These are phyloP conservation scores for Ceryle rudis DNA, from an alignment of 2,797 vertebrate genomes.

Conservation along the genomic window DNA sequence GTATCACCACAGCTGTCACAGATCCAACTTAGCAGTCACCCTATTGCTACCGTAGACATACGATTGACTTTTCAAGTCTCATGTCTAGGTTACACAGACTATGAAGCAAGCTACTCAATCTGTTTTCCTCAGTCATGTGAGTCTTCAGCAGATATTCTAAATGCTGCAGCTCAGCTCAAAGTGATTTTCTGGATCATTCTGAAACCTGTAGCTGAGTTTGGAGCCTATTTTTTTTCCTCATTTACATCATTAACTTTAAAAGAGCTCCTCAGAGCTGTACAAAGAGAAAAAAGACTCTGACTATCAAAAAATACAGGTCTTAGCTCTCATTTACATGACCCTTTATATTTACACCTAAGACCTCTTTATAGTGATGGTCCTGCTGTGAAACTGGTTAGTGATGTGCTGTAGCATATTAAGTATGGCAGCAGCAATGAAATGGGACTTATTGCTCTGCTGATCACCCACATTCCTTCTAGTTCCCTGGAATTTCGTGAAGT, in stretches of 20 bases:
- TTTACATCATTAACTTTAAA: not conserved
- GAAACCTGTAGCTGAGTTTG: accelerated
- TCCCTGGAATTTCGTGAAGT: not conserved
- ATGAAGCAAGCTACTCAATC: not conserved
- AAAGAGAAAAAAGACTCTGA: not conserved
- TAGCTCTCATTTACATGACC: not conserved
- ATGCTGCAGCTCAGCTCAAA: not conserved
- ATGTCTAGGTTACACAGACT: not conserved
- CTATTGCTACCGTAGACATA: not conserved
- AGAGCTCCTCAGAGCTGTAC: not conserved
- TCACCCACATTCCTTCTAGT: not conserved
- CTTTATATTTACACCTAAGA: not conserved
- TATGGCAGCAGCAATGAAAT: not conserved
- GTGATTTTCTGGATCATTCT: not conserved
- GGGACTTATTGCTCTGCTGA: not conserved
- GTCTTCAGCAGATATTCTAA: not conserved
- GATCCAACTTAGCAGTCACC: not conserved
- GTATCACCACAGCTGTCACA: not conserved
- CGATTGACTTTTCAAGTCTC: not conserved
- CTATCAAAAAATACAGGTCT: not conserved
- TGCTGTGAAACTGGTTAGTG: not conserved
- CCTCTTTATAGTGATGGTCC: not conserved
- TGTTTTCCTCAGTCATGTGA: not conserved
- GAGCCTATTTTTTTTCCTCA: not conserved
- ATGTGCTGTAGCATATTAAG: not conserved